Evolutionary conservation across 2,888 invertebrate species (phyloP).

Genomic region (Achlya flavicornis): DNA sequence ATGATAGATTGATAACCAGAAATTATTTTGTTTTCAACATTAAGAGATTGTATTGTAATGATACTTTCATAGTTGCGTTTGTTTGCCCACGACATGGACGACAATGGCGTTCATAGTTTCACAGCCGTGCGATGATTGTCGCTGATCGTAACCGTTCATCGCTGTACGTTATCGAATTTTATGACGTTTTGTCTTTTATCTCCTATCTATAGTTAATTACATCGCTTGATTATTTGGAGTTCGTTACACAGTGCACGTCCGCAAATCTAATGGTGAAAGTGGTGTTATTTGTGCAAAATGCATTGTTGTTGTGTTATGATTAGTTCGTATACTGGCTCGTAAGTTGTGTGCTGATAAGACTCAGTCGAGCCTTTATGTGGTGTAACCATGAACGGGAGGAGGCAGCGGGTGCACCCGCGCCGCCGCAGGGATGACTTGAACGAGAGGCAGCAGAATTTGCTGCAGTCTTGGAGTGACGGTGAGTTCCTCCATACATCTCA

Average conservation of each 20-base stretch:
- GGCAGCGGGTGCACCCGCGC: slow-evolving; percentile 65
- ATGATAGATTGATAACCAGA: no score
- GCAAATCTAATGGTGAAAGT: slow-evolving; percentile 51
- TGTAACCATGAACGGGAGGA: slow-evolving; percentile 65
- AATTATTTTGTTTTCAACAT: no score
- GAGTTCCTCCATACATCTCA: slow-evolving; percentile 42
- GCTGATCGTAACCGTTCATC: slow-evolving; percentile 40
- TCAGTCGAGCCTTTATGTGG: slow-evolving; percentile 28
- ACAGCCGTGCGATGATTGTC: slow-evolving; percentile 35
- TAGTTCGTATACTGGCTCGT: background rate
- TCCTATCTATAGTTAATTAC: slow-evolving; percentile 66
- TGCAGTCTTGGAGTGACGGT: slow-evolving; percentile 76
- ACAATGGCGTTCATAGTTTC: background rate
- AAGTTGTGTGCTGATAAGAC: slow-evolving; percentile 29
- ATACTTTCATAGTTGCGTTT: slow-evolving; percentile 27
- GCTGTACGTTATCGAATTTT: slow-evolving; percentile 61
- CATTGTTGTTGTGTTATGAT: slow-evolving; percentile 56
- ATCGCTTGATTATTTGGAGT: slow-evolving; percentile 58
- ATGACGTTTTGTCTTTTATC: slow-evolving; percentile 72
- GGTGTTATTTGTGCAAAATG: slow-evolving; percentile 40
- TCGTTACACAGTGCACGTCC: slow-evolving; percentile 70
- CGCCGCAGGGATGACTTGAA: slow-evolving; percentile 70
- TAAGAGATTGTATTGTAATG: no score
- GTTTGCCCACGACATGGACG: slow-evolving; percentile 22
- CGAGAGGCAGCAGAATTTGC: slow-evolving; percentile 71